A percentile compares a stretch with the other conserved stretches of the same genome.
phyloP scores from a whole-genome alignment of 2,113 vertebrate genomes.

The Ailurus styani region DNA sequence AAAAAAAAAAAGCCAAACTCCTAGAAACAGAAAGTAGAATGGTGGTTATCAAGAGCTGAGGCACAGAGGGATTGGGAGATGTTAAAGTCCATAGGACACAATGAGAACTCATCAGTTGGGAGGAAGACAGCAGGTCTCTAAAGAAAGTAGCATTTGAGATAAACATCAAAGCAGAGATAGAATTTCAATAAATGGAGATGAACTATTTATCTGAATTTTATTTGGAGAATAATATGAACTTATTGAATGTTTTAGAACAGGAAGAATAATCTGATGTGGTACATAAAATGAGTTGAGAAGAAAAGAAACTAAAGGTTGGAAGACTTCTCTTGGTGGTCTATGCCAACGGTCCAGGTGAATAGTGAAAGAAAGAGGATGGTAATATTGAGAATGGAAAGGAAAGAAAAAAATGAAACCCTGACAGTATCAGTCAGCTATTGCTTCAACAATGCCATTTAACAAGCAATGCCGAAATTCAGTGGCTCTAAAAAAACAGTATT shows the following conservation, averaged over 20 bases:
- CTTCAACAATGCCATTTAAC: background rate
- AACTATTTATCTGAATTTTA: background rate
- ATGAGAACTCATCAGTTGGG: background rate
- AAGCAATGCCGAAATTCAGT: background rate
- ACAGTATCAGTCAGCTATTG: background rate
- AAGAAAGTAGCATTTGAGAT: background rate
- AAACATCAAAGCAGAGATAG: background rate
- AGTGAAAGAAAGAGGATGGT: background rate
- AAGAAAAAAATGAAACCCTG: background rate
- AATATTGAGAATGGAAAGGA: background rate
- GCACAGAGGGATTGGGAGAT: background rate
- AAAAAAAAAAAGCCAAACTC: too few species aligned
- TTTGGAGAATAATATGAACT: background rate
- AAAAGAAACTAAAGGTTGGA: background rate
- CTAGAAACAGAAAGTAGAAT: background rate
- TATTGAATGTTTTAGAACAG: background rate
- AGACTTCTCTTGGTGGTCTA: background rate
- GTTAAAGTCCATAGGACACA: conserved; percentile 1
- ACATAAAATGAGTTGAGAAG: background rate
- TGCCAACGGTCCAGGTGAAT: background rate
- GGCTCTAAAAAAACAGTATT: background rate
- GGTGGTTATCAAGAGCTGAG: background rate
- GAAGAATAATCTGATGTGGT: background rate
- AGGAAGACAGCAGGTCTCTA: background rate
- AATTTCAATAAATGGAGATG: conserved; percentile 2